phyloP scores from a whole-genome alignment of 2,113 vertebrate species.

The Serinus canaria region DNA sequence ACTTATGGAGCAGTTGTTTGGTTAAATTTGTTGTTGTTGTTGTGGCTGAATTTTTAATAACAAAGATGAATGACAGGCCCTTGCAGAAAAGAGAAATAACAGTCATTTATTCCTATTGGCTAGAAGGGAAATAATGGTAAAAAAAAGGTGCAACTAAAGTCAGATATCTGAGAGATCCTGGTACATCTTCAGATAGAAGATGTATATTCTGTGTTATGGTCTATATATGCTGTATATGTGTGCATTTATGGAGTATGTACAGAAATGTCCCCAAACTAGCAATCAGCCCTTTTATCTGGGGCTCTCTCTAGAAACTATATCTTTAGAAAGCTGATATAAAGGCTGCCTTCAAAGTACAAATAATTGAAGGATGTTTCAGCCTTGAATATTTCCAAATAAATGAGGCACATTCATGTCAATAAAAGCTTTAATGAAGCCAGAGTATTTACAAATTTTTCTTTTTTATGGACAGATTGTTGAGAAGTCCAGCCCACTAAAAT shows the following conservation, averaged over 20 bases:
- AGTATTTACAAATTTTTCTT: neutral
- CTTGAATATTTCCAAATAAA: neutral
- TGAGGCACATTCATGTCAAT: neutral
- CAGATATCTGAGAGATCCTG: neutral
- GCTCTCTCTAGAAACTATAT: neutral
- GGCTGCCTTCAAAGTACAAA: neutral
- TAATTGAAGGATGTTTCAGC: neutral
- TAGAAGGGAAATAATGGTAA: neutral
- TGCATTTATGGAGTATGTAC: neutral
- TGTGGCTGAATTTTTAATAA: neutral
- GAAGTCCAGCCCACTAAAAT: neutral
- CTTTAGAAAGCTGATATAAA: neutral
- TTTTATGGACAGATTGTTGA: neutral
- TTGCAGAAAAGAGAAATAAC: neutral
- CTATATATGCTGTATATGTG: neutral
- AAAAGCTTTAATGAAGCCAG: neutral
- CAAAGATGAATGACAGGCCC: neutral
- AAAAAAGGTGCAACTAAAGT: neutral
- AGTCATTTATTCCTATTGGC: neutral
- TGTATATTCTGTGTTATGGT: neutral
- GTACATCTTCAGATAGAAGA: neutral
- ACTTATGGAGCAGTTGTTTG: neutral
- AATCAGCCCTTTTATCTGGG: neutral
- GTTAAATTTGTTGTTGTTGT: neutral
- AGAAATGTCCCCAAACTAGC: neutral